These are phyloP conservation scores for Acrocephalus arundinaceus DNA, from an alignment of 2,113 vertebrate genomes.

Conservation along the genomic window DNA sequence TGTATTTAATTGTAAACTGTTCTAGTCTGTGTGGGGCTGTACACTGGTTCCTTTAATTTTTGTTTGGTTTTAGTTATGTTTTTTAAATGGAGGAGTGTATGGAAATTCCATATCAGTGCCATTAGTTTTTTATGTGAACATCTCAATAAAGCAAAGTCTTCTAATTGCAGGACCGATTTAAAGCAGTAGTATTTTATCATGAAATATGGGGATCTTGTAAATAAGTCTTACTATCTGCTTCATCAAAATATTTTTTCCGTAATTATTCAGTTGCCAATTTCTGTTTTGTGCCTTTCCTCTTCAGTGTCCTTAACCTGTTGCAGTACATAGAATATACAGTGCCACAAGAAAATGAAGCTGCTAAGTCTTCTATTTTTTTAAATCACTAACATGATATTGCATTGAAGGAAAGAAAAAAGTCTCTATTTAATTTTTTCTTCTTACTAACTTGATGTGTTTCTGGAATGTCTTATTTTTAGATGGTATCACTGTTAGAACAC, in stretches of 20 bases:
- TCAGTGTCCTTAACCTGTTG: conserved; percentile 82
- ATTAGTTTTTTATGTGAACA: conserved; percentile 68
- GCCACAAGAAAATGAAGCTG: conserved; percentile 84
- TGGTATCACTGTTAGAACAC: conserved; percentile 96
- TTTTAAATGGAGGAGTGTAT: conserved; percentile 57
- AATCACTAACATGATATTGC: conserved; percentile 83
- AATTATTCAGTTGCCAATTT: conserved; percentile 74
- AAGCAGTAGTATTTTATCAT: conserved; percentile 66
- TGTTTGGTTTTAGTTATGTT: conserved; percentile 50
- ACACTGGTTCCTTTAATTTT: conserved; percentile 69
- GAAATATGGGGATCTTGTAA: conserved; percentile 74
- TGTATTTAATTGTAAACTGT: conserved; percentile 84
- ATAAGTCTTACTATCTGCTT: conserved; percentile 76
- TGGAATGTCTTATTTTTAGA: conserved; percentile 93
- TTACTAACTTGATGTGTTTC: conserved; percentile 77
- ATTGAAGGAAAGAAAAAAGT: conserved; percentile 79
- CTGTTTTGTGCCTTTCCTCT: conserved; percentile 92
- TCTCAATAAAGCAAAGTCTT: conserved; percentile 65
- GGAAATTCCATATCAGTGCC: conserved; percentile 68
- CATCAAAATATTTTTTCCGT: conserved; percentile 60
- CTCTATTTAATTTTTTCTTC: conserved; percentile 85
- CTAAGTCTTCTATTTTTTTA: conserved; percentile 87
- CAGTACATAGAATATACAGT: conserved; percentile 82
- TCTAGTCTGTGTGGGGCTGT: conserved; percentile 85
- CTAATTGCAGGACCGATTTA: conserved; percentile 56